Conservation (phyloP, 2,888 invertebrate species). For the Andrena camellia region DNA sequence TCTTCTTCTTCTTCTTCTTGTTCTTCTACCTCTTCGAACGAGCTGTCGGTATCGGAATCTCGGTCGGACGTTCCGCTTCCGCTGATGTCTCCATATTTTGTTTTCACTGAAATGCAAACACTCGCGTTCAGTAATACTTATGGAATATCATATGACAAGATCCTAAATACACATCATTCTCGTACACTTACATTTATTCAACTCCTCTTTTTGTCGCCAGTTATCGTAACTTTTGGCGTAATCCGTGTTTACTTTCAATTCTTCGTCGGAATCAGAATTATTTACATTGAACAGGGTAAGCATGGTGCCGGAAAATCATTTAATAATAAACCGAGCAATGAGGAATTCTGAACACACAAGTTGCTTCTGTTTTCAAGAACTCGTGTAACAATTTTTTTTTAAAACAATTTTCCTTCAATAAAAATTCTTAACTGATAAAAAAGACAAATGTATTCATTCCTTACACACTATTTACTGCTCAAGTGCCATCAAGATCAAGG, state of each 20-base stretch:
- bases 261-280: slow-evolving; percentile 81
- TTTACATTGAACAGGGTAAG: slow-evolving; percentile 62
- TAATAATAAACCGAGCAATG: neutral
- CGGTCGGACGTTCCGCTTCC: slow-evolving; percentile 84
- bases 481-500: too few species aligned
- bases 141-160: neutral
- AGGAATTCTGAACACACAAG: too few species aligned
- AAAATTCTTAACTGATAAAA: too few species aligned
- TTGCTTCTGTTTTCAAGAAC: neutral
- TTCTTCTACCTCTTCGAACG: slow-evolving; percentile 89
- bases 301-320: slow-evolving; percentile 50
- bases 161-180: neutral
- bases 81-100: slow-evolving; percentile 89
- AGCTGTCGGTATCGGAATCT: slow-evolving; percentile 84
- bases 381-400: too few species aligned
- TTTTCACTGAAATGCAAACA: slow-evolving; percentile 88
- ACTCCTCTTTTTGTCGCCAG: slow-evolving; percentile 94
- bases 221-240: slow-evolving; percentile 94
- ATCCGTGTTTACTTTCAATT: slow-evolving; percentile 90
- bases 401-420: too few species aligned
- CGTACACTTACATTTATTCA: slow-evolving; percentile 90
- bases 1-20: slow-evolving; percentile 88
- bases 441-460: too few species aligned
- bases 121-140: slow-evolving; percentile 52
- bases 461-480: too few species aligned